Base-by-base conservation (phyloP, 64 coral and sea anemone genomes). In the Stichodactyla helianthus region DNA sequence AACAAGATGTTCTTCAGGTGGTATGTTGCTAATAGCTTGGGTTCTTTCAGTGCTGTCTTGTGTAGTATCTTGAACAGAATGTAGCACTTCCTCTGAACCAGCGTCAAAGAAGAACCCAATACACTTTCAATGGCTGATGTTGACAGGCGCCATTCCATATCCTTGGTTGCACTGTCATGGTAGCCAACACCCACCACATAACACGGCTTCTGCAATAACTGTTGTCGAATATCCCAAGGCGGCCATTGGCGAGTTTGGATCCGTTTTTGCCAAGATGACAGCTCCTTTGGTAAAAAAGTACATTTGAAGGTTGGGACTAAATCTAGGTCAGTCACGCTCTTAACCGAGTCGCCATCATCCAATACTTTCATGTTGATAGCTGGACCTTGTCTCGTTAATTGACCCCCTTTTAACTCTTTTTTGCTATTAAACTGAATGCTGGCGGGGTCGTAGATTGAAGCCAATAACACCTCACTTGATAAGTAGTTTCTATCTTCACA, bases 1-100 rank as follows among this genome's bases (percentile, higher is more conserved):
- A 81, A 81, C 78, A 81, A 81, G 78, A 81, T 81, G 78, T 81
- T 81, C 16, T 81, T 81, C 78, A 81, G 78, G 20, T 81, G 78
- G 78, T 81, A 81, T 22, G 78, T 81, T 53, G 78, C 78, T 20
- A 81, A 81, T 50, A 81, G 16, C 26, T 51, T 54, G n/a, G 78
- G 78, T 1, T 81, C 78, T 20, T 81, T 81, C 50, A 81, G 35
- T 5, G 78, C 78, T 81, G 52, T 54, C 78, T 81, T 81, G 51
- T 81, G 78, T 5, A 81, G 15, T 10, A 81, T 52, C n/a, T 81
- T 81, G 78, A 81, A 81, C 4, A 81, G 78, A n/a, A 81, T 81
- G 51, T 81, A 81, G 78, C 78, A 81, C 78, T 81, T 81, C n/a
- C 78, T 81, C 51, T 81, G 78, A 20, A 81, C 50, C 16, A 81